Evolutionary conservation across 2,888 invertebrate species (phyloP).

Genomic region (Seira ritae): DNA sequence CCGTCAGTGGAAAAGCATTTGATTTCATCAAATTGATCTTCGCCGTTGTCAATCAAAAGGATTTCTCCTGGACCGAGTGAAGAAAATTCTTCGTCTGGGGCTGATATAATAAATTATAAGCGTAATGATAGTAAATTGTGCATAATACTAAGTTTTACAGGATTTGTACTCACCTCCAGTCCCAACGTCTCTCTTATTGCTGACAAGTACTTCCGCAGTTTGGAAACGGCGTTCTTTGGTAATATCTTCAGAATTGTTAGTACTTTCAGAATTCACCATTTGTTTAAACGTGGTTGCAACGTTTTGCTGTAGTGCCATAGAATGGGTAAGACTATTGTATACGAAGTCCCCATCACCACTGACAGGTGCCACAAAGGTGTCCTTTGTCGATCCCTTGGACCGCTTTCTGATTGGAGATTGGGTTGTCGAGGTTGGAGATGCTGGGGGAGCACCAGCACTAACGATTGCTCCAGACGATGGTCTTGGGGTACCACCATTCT

Average conservation of each 20-base stretch:
- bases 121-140: no score
- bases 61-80: constrained; percentile 47
- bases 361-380: not conserved
- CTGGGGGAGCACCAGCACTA: not conserved
- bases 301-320: constrained; percentile 51
- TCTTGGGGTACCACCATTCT: not conserved
- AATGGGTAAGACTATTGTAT: constrained; percentile 50
- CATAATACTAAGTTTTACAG: no score
- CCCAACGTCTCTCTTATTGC: constrained; percentile 54
- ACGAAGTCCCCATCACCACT: constrained; percentile 55
- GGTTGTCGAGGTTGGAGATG: constrained; percentile 32
- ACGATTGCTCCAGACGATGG: not conserved
- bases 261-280: not conserved
- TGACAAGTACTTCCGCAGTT: constrained; percentile 42
- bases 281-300: constrained; percentile 6
- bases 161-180: constrained; percentile 49
- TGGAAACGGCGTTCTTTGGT: constrained; percentile 26
- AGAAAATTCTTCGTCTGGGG: constrained; percentile 57
- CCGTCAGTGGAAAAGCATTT: constrained; percentile 39
- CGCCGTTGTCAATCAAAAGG: constrained; percentile 46
- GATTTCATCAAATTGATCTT: constrained; percentile 56
- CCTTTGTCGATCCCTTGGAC: constrained; percentile 44
- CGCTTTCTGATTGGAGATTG: constrained; percentile 51
- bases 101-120: constrained; percentile 25
- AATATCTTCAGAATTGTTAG: not conserved